Conservation (phyloP, 1,140 invertebrate genomes). For the Pseudomyrmex flavicornis region DNA sequence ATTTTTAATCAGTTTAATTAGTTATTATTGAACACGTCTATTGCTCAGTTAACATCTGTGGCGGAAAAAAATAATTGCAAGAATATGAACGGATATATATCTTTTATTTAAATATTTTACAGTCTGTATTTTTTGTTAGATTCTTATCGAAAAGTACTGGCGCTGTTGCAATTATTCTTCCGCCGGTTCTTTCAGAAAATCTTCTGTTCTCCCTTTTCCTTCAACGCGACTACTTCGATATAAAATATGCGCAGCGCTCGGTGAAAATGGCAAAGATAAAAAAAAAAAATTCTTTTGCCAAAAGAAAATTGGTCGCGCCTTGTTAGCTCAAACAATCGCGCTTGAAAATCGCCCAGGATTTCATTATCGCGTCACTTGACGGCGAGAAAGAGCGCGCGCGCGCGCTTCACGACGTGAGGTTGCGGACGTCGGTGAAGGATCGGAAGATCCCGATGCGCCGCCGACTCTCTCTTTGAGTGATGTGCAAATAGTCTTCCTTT, state of each 20-base stretch:
- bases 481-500: constrained; percentile 54
- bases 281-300: background rate
- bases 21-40: background rate
- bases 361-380: constrained; percentile 55
- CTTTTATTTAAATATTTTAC: too few species aligned
- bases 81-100: too few species aligned
- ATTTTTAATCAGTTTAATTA: background rate
- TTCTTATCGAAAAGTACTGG: background rate
- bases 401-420: constrained; percentile 38
- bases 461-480: constrained; percentile 58
- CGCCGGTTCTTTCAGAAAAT: background rate
- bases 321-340: constrained; percentile 48
- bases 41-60: background rate
- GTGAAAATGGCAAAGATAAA: background rate
- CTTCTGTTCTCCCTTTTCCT: too few species aligned
- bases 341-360: constrained; percentile 47
- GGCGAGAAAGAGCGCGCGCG: constrained; percentile 33
- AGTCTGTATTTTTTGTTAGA: background rate
- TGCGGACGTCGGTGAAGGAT: constrained; percentile 44
- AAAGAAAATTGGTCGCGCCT: constrained; percentile 37
- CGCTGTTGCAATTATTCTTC: background rate
- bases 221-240: background rate
- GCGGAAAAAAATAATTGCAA: background rate
- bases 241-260: background rate
- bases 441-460: constrained; percentile 49